A percentile compares a stretch with the other conserved stretches of the same genome.
These are phyloP conservation scores for Dromaius novaehollandiae DNA, from an alignment of 2,113 vertebrate species.

Conservation along the genomic window DNA sequence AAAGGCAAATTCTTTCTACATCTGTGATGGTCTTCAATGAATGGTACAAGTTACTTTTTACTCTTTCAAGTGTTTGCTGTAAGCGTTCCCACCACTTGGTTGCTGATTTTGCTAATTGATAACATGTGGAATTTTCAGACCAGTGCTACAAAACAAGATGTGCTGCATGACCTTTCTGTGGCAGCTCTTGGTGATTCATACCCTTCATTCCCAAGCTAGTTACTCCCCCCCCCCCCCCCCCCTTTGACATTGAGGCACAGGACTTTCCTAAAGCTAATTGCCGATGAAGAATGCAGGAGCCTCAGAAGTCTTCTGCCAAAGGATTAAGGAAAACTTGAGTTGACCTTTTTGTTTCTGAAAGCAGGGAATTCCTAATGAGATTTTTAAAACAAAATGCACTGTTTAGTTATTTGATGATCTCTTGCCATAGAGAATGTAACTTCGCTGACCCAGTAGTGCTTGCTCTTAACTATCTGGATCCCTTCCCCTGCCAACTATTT, in stretches of 20 bases:
- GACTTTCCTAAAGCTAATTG: background rate
- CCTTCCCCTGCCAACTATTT: background rate
- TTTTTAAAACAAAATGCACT: slow-evolving; percentile 14
- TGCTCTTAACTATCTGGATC: background rate
- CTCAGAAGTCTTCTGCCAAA: background rate
- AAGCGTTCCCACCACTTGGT: background rate
- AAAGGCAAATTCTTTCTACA: background rate
- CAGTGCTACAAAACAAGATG: background rate
- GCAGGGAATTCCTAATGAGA: slow-evolving; percentile 29
- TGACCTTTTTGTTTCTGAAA: slow-evolving; percentile 39
- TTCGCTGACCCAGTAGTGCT: background rate
- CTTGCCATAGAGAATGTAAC: background rate
- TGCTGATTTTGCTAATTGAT: background rate
- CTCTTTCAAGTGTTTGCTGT: background rate
- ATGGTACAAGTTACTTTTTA: background rate
- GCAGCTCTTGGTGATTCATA: slow-evolving; percentile 4
- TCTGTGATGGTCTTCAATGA: background rate
- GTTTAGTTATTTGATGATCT: slow-evolving; percentile 34
- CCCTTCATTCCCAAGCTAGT: background rate
- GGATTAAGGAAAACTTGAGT: slow-evolving; percentile 3
- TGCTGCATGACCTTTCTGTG: background rate
- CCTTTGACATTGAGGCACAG: background rate
- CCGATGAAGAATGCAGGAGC: background rate
- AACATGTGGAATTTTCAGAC: slow-evolving; percentile 11
- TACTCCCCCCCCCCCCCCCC: background rate